These are phyloP conservation scores for Callosobruchus maculatus DNA, from an alignment of 2,888 invertebrate species.

Conservation along the genomic window DNA sequence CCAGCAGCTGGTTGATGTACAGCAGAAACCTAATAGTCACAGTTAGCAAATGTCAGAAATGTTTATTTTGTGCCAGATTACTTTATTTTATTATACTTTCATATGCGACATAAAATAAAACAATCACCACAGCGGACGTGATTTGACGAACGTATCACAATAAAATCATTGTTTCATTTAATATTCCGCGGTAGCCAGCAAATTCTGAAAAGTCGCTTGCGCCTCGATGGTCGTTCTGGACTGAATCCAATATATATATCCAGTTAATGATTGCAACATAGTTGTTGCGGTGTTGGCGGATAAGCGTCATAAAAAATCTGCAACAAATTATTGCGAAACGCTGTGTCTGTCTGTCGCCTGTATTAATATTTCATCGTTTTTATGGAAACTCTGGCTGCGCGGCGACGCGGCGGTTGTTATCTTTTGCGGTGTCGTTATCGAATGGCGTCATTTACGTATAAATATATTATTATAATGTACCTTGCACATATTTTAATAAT, in stretches of 20 bases:
- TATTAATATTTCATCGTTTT: not conserved
- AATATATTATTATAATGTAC: too few species aligned
- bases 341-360: not conserved
- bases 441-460: not conserved
- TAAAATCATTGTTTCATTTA: too few species aligned
- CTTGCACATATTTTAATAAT: not conserved
- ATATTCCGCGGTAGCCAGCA: too few species aligned
- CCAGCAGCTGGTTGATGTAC: too few species aligned
- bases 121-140: not conserved
- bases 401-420: too few species aligned
- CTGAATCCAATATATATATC: not conserved
- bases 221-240: not conserved
- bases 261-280: not conserved
- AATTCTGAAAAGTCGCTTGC: not conserved
- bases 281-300: not conserved
- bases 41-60: too few species aligned
- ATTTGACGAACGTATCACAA: not conserved
- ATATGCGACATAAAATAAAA: too few species aligned
- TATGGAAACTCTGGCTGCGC: not conserved
- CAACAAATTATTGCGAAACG: not conserved
- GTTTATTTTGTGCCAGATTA: too few species aligned
- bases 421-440: not conserved
- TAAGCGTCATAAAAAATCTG: not conserved
- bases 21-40: too few species aligned
- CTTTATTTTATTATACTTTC: too few species aligned